These are phyloP conservation scores for Euclidia mi DNA, from an alignment of 2,888 invertebrate genomes.

Conservation along the genomic window DNA sequence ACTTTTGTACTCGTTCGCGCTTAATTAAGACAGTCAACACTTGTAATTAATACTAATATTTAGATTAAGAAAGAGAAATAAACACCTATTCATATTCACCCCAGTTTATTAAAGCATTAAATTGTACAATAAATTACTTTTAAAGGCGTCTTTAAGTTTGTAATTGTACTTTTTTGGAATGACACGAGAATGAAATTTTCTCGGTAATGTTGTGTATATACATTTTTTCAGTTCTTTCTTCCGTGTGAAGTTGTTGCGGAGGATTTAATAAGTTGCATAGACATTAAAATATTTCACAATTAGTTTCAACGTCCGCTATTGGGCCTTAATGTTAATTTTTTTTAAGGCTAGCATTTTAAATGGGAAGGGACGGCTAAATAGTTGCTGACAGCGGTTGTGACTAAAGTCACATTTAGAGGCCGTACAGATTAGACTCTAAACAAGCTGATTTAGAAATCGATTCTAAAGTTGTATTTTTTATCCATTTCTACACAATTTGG, in stretches of 20 bases:
- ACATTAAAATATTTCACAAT: slow-evolving; percentile 48
- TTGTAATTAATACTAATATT: slow-evolving; percentile 84
- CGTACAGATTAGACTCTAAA: too few relatives aligned
- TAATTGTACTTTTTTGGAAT: slow-evolving; percentile 71
- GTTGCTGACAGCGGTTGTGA: too few relatives aligned
- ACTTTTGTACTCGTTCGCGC: slow-evolving; percentile 36
- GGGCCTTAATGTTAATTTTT: too few relatives aligned
- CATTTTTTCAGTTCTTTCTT: too few relatives aligned
- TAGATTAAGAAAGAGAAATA: slow-evolving; percentile 80
- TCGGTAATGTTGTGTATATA: slow-evolving; percentile 58
- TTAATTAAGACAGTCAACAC: slow-evolving; percentile 67
- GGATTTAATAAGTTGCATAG: slow-evolving; percentile 17
- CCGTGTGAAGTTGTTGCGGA: too few relatives aligned
- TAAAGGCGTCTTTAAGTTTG: slow-evolving; percentile 67
- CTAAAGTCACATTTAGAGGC: too few relatives aligned
- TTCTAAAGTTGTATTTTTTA: too few relatives aligned
- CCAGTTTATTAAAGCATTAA: slow-evolving; percentile 52
- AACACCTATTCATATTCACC: slow-evolving; percentile 72
- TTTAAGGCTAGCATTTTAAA: too few relatives aligned
- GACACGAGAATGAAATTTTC: slow-evolving; percentile 77
- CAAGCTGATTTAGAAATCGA: too few relatives aligned
- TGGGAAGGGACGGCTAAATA: too few relatives aligned
- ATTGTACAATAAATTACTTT: slow-evolving; percentile 77
- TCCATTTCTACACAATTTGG: too few relatives aligned
- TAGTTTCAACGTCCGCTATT: slow-evolving; percentile 13